Evolutionary conservation across 2,797 vertebrate genomes (phyloP).

Genomic region (Miichthys miiuy): DNA sequence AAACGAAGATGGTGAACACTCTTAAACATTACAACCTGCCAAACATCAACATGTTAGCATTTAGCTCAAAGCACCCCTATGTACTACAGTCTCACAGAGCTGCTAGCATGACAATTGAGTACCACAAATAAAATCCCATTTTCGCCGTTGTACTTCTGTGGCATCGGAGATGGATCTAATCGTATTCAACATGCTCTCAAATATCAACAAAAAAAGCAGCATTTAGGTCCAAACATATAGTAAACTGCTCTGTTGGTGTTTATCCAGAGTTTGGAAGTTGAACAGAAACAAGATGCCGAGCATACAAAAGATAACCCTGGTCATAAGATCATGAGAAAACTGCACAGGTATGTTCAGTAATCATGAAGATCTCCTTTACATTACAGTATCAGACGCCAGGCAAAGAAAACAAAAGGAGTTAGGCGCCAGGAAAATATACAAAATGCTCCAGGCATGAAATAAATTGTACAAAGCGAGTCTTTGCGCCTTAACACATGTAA

Average conservation of each 20-base stretch:
- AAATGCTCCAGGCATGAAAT: constrained; percentile 61
- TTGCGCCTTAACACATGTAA: neutral
- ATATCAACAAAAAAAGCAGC: constrained; percentile 6
- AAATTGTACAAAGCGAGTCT: constrained; percentile 27
- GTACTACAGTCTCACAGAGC: neutral
- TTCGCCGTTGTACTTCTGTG: neutral
- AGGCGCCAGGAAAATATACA: constrained; percentile 42
- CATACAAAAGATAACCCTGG: neutral
- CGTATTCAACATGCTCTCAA: neutral
- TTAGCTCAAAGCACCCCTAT: neutral
- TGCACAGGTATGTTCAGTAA: neutral
- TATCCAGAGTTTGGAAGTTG: neutral
- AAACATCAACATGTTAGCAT: neutral
- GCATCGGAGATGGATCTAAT: neutral
- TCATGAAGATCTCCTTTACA: neutral
- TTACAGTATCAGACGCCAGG: constrained; percentile 3
- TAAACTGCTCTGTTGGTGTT: neutral
- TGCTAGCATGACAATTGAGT: neutral
- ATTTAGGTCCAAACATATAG: constrained; percentile 16
- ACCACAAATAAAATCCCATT: neutral
- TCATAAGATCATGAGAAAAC: neutral
- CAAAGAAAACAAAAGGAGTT: no score
- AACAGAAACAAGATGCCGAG: constrained; percentile 10
- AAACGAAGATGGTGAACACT: neutral
- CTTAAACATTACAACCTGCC: neutral